Percentiles rank a stretch among this genome's conserved stretches.
These are phyloP conservation scores for Ophion slaviceki DNA, from an alignment of 2,888 invertebrate genomes.

Conservation along the genomic window DNA sequence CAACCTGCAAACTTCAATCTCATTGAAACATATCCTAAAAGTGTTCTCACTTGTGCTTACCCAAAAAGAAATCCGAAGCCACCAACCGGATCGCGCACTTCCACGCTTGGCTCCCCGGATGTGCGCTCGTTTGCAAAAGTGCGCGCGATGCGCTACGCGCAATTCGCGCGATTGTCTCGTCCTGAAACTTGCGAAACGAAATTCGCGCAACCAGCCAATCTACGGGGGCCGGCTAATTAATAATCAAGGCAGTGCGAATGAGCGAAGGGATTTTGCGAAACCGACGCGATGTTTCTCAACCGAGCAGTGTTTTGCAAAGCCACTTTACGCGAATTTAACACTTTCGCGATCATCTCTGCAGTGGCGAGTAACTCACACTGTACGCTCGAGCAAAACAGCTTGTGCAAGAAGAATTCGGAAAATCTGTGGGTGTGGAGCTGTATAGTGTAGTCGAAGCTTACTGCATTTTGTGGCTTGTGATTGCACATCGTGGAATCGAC, in stretches of 20 bases:
- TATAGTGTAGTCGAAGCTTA: no score
- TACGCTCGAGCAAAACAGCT: no score
- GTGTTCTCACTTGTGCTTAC: not conserved
- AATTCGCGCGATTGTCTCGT: conserved; percentile 53
- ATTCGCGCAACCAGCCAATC: conserved; percentile 38
- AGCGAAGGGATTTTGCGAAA: conserved; percentile 41
- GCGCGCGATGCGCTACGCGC: conserved; percentile 41
- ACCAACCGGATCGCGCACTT: conserved; percentile 49
- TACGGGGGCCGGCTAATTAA: conserved; percentile 47
- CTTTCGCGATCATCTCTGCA: conserved; percentile 6
- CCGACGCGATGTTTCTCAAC: conserved; percentile 30
- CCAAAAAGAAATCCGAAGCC: conserved; percentile 33
- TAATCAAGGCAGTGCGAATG: conserved; percentile 53
- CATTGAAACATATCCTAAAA: not conserved
- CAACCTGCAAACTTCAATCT: no score
- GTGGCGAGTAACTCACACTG: not conserved
- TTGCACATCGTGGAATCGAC: no score
- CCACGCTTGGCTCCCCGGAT: conserved; percentile 50
- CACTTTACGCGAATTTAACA: conserved; percentile 30
- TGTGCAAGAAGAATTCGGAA: no score
- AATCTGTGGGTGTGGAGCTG: no score
- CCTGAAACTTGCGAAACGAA: conserved; percentile 45
- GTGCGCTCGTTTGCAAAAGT: conserved; percentile 3
- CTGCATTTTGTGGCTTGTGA: no score
- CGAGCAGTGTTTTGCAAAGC: conserved; percentile 17